These are phyloP conservation scores for Crotalus horridus DNA, from an alignment of 2,113 vertebrate species.

Conservation along the genomic window DNA sequence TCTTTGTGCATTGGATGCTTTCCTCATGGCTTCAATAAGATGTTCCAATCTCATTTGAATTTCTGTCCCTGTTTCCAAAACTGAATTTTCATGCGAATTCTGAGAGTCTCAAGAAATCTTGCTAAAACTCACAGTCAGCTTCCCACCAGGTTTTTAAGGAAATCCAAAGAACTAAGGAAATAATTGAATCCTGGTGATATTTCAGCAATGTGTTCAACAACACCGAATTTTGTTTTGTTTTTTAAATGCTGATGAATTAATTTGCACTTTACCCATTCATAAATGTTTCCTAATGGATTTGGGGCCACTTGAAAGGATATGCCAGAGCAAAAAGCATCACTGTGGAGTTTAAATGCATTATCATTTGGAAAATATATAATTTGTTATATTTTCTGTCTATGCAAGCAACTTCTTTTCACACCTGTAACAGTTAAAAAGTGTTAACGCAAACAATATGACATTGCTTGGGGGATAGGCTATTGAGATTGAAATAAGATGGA, in stretches of 20 bases:
- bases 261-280: not conserved
- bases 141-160: fast-evolving
- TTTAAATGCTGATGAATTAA: not conserved
- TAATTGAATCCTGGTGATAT: no score
- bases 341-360: not conserved
- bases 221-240: no score
- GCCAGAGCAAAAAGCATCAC: not conserved
- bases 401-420: not conserved
- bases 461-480: slow-evolving; percentile 27
- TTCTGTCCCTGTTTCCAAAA: not conserved
- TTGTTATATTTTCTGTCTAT: fast-evolving
- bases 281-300: not conserved
- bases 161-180: not conserved
- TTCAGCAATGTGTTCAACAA: no score
- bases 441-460: not conserved
- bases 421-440: not conserved
- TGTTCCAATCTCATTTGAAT: slow-evolving; percentile 22
- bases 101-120: not conserved
- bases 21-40: slow-evolving; percentile 22
- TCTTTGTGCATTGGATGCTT: slow-evolving; percentile 58
- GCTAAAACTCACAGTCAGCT: not conserved
- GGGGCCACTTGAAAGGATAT: not conserved
- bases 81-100: slow-evolving; percentile 8
- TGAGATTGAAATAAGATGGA: slow-evolving; percentile 10
- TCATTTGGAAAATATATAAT: not conserved